Percentiles rank a stretch among this genome's conserved stretches.
Evolutionary conservation across 2,113 vertebrate genomes (phyloP).

Genomic region (Paracanthobrama guichenoti): DNA sequence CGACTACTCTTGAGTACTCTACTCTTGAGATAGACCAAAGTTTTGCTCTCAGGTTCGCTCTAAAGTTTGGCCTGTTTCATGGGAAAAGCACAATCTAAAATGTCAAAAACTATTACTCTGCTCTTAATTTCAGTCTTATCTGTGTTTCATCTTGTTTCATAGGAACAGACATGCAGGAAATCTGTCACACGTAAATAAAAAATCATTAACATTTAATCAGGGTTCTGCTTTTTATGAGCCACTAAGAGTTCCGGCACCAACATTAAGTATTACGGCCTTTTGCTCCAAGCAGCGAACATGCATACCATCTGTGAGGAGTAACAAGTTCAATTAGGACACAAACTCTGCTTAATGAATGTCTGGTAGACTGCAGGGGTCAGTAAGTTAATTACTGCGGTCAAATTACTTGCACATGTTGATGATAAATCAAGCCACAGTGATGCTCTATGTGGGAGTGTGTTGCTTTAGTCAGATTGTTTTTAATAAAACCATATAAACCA

Average conservation of each 20-base stretch:
- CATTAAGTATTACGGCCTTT: constrained; percentile 15
- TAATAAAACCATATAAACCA: background rate
- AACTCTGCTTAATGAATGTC: constrained; percentile 51
- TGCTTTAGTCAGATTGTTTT: background rate
- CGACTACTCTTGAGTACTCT: background rate
- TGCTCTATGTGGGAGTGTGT: background rate
- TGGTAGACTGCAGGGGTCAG: constrained; percentile 47
- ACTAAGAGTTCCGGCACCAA: constrained; percentile 40
- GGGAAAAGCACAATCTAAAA: background rate
- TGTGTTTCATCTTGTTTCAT: constrained; percentile 40
- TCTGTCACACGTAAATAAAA: constrained; percentile 43
- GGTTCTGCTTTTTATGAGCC: constrained; percentile 36
- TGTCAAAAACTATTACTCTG: background rate
- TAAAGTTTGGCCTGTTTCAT: background rate
- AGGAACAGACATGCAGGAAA: constrained; percentile 43
- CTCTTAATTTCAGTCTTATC: constrained; percentile 28
- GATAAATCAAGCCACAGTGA: background rate
- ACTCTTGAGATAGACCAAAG: background rate
- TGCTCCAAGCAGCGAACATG: background rate
- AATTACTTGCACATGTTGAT: constrained; percentile 53
- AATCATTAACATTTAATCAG: constrained; percentile 40
- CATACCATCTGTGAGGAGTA: constrained; percentile 45
- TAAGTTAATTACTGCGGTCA: constrained; percentile 38
- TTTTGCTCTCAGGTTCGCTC: background rate
- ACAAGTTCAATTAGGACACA: constrained; percentile 43